Evolutionary conservation across 2,113 vertebrate species (phyloP).

Genomic region (Martes martes): DNA sequence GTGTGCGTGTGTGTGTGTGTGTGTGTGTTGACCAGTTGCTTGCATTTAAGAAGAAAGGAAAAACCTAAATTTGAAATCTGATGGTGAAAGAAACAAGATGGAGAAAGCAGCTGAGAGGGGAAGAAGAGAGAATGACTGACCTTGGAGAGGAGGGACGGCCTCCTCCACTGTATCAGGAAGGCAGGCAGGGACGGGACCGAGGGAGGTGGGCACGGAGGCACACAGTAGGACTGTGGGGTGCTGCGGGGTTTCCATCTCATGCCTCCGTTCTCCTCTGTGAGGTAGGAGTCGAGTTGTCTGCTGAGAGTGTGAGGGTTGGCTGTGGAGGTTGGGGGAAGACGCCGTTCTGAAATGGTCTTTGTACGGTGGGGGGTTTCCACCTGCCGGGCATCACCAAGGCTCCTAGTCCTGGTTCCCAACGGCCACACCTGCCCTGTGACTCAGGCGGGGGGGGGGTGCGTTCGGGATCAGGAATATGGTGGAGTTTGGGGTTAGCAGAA

Average conservation of each 20-base stretch:
- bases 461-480: background rate
- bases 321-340: background rate
- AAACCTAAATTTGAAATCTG: background rate
- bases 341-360: background rate
- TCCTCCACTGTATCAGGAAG: background rate
- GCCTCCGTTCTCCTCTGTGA: no score
- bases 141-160: no score
- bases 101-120: background rate
- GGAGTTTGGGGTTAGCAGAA: background rate
- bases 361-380: background rate
- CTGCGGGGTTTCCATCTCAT: background rate
- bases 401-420: rapidly evolving
- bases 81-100: no score
- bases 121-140: background rate
- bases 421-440: background rate
- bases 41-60: background rate
- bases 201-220: background rate
- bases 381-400: background rate
- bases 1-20: no score
- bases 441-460: background rate
- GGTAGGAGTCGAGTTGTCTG: background rate
- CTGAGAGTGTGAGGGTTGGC: background rate
- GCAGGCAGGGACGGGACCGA: background rate
- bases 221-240: background rate
- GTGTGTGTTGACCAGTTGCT: background rate